These are phyloP conservation scores for Seriola aureovittata DNA, from an alignment of 2,113 vertebrate species.

Conservation along the genomic window DNA sequence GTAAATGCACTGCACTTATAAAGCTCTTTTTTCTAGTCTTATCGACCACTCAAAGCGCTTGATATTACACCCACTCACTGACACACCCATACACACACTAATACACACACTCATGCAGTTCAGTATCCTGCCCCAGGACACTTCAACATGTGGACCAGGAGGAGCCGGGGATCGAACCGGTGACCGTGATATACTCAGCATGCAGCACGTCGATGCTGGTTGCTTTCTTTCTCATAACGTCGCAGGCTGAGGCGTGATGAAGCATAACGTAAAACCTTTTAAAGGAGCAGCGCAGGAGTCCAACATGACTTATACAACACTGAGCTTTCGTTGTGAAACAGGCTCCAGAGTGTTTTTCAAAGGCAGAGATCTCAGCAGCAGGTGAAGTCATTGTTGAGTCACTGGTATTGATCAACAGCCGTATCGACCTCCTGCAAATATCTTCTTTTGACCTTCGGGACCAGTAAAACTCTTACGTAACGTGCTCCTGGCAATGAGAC, in stretches of 20 bases:
- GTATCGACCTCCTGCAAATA: constrained; percentile 2
- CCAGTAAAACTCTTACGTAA: not conserved
- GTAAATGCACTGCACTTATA: too few species aligned
- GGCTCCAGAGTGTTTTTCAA: not conserved
- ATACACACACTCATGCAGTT: too few species aligned
- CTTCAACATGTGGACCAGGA: too few species aligned
- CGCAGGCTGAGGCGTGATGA: not conserved
- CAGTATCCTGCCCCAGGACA: too few species aligned
- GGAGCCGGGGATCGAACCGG: too few species aligned
- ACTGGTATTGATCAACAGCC: constrained; percentile 20
- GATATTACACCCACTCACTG: too few species aligned
- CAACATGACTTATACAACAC: not conserved
- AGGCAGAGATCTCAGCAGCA: constrained; percentile 25
- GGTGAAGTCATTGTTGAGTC: constrained; percentile 22
- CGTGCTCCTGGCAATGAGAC: not conserved
- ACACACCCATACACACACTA: too few species aligned
- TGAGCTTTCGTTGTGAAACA: not conserved
- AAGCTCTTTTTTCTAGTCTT: too few species aligned
- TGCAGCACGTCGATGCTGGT: not conserved
- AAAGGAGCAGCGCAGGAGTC: not conserved
- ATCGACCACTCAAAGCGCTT: too few species aligned
- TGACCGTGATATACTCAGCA: not conserved
- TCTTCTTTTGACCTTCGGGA: not conserved
- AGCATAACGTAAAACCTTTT: not conserved
- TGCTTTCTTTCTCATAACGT: not conserved